phyloP scores from a whole-genome alignment of 1,140 invertebrate genomes.

The Platorchestia sp. region DNA sequence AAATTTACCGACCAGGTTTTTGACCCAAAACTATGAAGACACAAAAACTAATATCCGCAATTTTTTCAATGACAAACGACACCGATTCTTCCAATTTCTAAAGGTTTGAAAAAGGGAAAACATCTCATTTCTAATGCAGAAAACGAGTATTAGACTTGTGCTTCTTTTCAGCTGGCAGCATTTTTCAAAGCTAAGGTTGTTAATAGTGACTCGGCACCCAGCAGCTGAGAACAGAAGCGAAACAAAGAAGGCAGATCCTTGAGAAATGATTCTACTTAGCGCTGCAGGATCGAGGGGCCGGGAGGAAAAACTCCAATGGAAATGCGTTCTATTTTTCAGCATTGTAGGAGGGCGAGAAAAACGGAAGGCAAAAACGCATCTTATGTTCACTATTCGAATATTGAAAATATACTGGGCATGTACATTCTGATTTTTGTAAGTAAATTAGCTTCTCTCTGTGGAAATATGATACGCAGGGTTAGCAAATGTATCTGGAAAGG shows the following conservation, averaged over 20 bases:
- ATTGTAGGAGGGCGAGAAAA: neutral
- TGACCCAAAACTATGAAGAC: too few relatives aligned
- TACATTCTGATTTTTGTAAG: too few relatives aligned
- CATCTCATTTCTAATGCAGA: neutral
- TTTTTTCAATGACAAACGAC: neutral
- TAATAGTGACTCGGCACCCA: neutral
- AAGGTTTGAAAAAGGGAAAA: neutral
- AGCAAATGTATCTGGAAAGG: too few relatives aligned
- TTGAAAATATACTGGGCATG: neutral
- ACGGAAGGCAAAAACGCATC: neutral
- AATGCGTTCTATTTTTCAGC: neutral
- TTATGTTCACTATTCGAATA: neutral
- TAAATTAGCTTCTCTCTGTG: too few relatives aligned
- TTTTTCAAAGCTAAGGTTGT: neutral
- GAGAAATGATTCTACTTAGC: constrained; percentile 1
- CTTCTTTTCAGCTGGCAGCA: neutral
- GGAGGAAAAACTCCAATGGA: neutral
- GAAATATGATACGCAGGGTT: too few relatives aligned
- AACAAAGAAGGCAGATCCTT: neutral
- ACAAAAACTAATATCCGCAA: neutral
- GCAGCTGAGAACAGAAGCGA: neutral
- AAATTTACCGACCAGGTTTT: too few relatives aligned
- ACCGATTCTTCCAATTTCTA: too few relatives aligned
- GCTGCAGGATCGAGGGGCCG: neutral
- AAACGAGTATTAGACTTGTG: neutral